Conservation (phyloP, 2,797 vertebrate genomes). For the Diplodus sargus region DNA sequence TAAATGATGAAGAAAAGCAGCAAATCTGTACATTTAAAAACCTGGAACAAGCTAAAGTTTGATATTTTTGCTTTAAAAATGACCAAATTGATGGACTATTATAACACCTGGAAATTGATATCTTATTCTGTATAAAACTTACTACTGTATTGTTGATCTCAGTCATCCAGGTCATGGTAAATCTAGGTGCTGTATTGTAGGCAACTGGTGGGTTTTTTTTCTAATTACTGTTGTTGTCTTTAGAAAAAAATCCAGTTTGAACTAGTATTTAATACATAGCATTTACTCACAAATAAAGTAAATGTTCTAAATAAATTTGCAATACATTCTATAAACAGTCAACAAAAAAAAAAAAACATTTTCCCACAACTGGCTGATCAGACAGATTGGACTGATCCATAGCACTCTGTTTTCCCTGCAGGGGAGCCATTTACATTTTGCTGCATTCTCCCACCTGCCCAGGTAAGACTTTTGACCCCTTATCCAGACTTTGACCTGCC, state of each 20-base stretch:
- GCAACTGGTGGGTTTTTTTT: background rate
- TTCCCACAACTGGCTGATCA: background rate
- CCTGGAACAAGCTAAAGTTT: no score
- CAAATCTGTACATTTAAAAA: no score
- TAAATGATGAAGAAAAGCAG: no score
- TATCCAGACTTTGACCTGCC: conserved; percentile 17
- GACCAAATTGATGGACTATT: no score
- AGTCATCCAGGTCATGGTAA: no score
- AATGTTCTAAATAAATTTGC: background rate
- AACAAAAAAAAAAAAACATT: background rate
- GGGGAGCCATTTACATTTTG: conserved; percentile 13
- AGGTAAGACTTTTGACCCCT: conserved; percentile 63
- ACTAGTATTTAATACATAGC: background rate
- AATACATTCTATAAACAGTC: background rate
- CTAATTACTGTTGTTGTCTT: background rate
- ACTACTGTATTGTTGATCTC: no score
- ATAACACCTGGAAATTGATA: no score
- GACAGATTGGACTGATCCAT: background rate
- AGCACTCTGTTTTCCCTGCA: conserved; percentile 28
- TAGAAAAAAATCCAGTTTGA: background rate
- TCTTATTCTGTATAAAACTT: background rate
- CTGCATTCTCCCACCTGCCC: conserved; percentile 35
- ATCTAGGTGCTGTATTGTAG: no score
- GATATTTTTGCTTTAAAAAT: no score
- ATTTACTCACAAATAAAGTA: background rate